Percentiles rank a stretch among this genome's conserved stretches.
phyloP scores from a whole-genome alignment of 2,797 vertebrate genomes.

The Bucorvus abyssinicus region DNA sequence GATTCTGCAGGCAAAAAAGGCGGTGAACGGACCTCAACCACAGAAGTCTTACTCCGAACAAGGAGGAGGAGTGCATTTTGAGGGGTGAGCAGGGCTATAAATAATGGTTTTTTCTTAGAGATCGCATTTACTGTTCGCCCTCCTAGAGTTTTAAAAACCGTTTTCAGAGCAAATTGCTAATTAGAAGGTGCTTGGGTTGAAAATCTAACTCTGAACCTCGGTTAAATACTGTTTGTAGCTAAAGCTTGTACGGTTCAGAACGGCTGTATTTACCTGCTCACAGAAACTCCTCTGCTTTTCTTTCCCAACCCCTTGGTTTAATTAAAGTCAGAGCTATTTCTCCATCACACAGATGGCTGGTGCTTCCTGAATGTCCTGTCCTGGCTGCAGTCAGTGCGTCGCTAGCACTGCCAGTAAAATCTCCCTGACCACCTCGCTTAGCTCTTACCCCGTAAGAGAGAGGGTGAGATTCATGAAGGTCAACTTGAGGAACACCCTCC shows the following conservation, averaged over 20 bases:
- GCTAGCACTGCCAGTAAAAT: neutral
- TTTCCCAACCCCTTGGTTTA: neutral
- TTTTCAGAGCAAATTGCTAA: neutral
- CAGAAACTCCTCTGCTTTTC: neutral
- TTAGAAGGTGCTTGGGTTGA: neutral
- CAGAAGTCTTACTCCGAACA: neutral
- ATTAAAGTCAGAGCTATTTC: neutral
- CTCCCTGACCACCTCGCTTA: neutral
- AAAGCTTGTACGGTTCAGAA: neutral
- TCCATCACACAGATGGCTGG: neutral
- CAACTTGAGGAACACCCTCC: neutral
- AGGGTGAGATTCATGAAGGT: neutral
- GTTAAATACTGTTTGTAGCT: neutral
- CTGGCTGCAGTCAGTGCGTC: neutral
- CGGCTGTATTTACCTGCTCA: neutral
- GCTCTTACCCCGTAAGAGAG: neutral
- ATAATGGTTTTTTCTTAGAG: neutral
- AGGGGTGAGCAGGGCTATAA: neutral
- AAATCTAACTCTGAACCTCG: neutral
- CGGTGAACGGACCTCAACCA: neutral
- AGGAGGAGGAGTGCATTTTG: neutral
- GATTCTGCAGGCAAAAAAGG: neutral
- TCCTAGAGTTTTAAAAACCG: neutral
- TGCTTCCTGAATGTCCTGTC: neutral
- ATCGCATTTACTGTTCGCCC: neutral